Evolutionary conservation across 2,797 vertebrate species (phyloP).

Genomic region (Podarcis lilfordi): DNA sequence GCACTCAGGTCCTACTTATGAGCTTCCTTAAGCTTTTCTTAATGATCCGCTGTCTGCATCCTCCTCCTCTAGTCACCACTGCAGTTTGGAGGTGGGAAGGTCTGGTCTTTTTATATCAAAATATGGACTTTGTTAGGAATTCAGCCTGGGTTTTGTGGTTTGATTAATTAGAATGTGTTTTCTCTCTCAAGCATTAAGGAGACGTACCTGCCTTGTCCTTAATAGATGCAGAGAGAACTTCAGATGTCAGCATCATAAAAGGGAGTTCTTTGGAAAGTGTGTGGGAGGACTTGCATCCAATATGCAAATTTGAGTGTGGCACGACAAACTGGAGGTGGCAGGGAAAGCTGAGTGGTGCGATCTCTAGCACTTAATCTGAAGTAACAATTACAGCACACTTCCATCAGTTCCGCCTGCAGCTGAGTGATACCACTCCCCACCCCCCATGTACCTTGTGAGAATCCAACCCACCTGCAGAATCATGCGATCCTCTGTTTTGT

Average conservation of each 20-base stretch:
- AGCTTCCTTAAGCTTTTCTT: too few species aligned
- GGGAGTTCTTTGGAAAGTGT: not conserved
- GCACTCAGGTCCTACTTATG: too few species aligned
- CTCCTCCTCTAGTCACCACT: not conserved
- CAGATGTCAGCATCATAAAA: not conserved
- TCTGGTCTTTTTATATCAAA: constrained; percentile 4
- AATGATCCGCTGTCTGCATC: not conserved
- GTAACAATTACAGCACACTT: not conserved
- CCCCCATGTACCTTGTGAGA: not conserved
- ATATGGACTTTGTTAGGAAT: constrained; percentile 16
- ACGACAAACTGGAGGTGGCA: not conserved
- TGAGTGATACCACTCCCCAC: not conserved
- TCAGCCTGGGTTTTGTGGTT: not conserved
- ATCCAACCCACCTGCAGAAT: not conserved
- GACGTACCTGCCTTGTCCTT: constrained; percentile 21
- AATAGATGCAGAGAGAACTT: constrained; percentile 7
- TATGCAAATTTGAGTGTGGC: not conserved
- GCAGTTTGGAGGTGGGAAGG: not conserved
- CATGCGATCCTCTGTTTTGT: not conserved
- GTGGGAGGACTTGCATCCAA: not conserved
- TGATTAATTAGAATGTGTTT: constrained; percentile 40
- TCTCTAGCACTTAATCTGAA: not conserved
- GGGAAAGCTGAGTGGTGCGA: not conserved
- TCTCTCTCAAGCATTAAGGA: rapidly evolving
- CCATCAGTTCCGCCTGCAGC: not conserved